Percentiles rank a stretch among this genome's conserved stretches.
phyloP scores from a whole-genome alignment of 2,888 invertebrate genomes.

The Anaspis maculata region DNA sequence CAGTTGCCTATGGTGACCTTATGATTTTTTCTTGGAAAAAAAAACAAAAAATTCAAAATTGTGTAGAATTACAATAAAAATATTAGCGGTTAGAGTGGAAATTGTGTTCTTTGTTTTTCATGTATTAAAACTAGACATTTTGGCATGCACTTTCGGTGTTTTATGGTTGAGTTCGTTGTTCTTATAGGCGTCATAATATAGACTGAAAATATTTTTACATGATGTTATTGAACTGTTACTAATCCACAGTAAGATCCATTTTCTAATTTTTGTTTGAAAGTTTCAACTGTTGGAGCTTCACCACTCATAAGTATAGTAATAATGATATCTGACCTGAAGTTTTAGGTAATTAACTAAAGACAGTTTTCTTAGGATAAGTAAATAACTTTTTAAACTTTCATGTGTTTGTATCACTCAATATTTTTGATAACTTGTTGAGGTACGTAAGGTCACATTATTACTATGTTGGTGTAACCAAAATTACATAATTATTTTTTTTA shows the following conservation, averaged over 20 bases:
- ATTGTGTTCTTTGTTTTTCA: slow-evolving; percentile 21
- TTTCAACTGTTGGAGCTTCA: slow-evolving; percentile 7
- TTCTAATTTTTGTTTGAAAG: slow-evolving; percentile 10
- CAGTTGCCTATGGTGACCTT: slow-evolving; percentile 39
- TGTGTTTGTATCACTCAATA: too few relatives aligned
- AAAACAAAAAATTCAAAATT: slow-evolving; percentile 27
- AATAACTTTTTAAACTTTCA: too few relatives aligned
- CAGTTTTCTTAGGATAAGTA: too few relatives aligned
- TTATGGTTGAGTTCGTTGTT: slow-evolving; percentile 12
- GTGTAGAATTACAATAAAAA: slow-evolving; percentile 12
- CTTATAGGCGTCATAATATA: slow-evolving; percentile 25
- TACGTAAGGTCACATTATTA: too few relatives aligned
- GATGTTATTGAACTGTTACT: slow-evolving; percentile 26
- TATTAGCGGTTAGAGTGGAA: slow-evolving; percentile 14
- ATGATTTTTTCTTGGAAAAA: slow-evolving; percentile 18
- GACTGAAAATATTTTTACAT: slow-evolving; percentile 33
- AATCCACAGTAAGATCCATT: slow-evolving; percentile 12
- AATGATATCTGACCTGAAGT: too few relatives aligned
- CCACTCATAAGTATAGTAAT: too few relatives aligned
- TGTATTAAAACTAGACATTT: slow-evolving; percentile 23
- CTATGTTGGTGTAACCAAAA: too few relatives aligned
- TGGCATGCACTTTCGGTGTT: slow-evolving; percentile 25
- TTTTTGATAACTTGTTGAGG: too few relatives aligned
- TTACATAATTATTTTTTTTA: too few relatives aligned
- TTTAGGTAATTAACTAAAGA: too few relatives aligned